Percentiles rank a stretch among this genome's conserved stretches.
Evolutionary conservation across 2,888 invertebrate species (phyloP).

Genomic region (Ferrisia virgata): DNA sequence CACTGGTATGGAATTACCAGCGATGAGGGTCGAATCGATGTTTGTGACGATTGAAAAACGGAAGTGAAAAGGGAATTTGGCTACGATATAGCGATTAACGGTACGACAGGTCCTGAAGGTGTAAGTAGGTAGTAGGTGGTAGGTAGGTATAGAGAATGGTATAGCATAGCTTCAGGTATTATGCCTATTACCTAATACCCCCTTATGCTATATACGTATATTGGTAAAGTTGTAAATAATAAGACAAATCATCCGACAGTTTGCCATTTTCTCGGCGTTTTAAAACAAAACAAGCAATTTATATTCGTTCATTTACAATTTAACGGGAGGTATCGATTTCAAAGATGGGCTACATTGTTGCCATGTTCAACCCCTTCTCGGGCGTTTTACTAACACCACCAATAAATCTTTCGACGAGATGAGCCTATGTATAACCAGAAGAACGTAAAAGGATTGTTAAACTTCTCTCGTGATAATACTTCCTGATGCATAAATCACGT

Average conservation of each 20-base stretch:
- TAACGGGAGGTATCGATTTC: neutral
- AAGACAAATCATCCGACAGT: constrained; percentile 10
- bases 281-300: constrained; percentile 2
- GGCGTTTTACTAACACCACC: neutral
- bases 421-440: neutral
- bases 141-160: neutral
- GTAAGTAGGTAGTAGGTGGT: no score
- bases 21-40: no score
- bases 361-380: neutral
- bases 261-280: neutral
- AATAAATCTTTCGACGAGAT: constrained; percentile 13
- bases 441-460: constrained; percentile 8
- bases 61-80: no score
- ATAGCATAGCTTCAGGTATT: neutral
- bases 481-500: constrained; percentile 14
- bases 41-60: no score
- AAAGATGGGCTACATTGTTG: neutral
- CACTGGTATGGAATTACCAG: no score
- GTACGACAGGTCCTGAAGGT: no score
- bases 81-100: no score
- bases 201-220: no score
- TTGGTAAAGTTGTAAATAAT: neutral
- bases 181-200: no score
- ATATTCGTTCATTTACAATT: constrained; percentile 9
- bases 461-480: constrained; percentile 17